Evolutionary conservation across 2,113 vertebrate species (phyloP), one percentile per base, ranked within the genome.

Genomic region (Ariopsis seemanni): DNA sequence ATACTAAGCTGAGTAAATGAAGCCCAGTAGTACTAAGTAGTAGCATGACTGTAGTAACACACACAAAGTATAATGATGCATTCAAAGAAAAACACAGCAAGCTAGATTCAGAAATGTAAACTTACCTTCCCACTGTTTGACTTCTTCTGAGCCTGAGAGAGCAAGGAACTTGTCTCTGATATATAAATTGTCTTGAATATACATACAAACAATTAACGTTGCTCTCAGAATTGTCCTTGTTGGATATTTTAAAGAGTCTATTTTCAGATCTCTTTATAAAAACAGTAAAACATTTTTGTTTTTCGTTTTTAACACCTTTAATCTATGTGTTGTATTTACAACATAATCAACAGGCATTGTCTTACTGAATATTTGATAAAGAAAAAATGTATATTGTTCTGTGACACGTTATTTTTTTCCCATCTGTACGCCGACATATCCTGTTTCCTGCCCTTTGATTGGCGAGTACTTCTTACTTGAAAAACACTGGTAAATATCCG

Each of bases 361-460:
- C 22, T 53, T 55, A 55, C 75, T 78, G 48, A 52, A 52, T 50
- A n/a, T 53, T 53, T 15, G 50, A 27, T 79, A 18, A 79, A 79
- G 75, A 79, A 80, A n/a, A 77, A 77, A 53, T 52, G 5, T 12
- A 62, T 81, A 48, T 82, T 62, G 30, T 82, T 62, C 58, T 62
- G 34, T 62, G 53, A 62, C 79, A 34, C 78, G 42, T 81, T 48
- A 55, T 27, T 48, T 62, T 34, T 62, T 60, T 81, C 18, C 30
- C 57, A 60, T 22, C 30, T 42, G 57, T 62, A 25, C 34, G 14
- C 57, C 18, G 4, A 62, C 57, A 62, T 42, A 82, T 82, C 79
- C 57, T 82, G 79, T 82, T 82, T 82, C 79, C 79, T 82, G 79
- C 57, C 15, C 25, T 62, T 58, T 62, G 57, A 62, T 62, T 62